These are phyloP conservation scores for Germaria angustata DNA, from an alignment of 2,888 invertebrate species.

Conservation along the genomic window DNA sequence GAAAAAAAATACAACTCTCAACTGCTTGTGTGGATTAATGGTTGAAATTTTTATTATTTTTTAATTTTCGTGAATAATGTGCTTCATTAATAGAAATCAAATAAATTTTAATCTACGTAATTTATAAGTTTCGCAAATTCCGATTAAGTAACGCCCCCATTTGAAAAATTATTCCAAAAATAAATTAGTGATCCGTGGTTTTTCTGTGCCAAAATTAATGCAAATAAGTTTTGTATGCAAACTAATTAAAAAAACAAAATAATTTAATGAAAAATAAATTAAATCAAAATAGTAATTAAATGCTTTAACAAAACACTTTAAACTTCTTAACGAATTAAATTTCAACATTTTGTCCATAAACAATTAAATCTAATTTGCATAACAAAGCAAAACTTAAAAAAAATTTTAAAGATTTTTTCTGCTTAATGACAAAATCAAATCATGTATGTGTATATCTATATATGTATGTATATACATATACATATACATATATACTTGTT, in stretches of 20 bases:
- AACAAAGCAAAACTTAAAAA: constrained; percentile 40
- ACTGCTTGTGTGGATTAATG: no score
- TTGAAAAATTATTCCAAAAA: neutral
- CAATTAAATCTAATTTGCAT: constrained; percentile 50
- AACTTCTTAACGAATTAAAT: constrained; percentile 49
- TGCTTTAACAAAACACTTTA: constrained; percentile 18
- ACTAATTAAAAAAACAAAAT: constrained; percentile 31
- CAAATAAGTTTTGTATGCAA: constrained; percentile 28
- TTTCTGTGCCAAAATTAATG: neutral
- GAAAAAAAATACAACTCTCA: no score
- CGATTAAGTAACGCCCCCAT: constrained; percentile 48
- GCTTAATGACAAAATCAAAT: neutral
- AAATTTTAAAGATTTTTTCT: neutral
- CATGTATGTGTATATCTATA: no score
- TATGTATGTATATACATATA: no score
- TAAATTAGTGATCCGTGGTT: neutral
- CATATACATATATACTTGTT: no score
- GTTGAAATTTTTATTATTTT: no score
- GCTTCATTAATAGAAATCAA: constrained; percentile 25
- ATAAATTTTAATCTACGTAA: constrained; percentile 45
- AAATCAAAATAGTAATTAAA: constrained; percentile 27
- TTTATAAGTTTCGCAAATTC: neutral
- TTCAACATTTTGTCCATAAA: constrained; percentile 46
- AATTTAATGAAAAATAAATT: no score
- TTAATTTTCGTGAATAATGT: no score